Conservation (phyloP, 2,113 vertebrate species). For the Microtus pennsylvanicus region DNA sequence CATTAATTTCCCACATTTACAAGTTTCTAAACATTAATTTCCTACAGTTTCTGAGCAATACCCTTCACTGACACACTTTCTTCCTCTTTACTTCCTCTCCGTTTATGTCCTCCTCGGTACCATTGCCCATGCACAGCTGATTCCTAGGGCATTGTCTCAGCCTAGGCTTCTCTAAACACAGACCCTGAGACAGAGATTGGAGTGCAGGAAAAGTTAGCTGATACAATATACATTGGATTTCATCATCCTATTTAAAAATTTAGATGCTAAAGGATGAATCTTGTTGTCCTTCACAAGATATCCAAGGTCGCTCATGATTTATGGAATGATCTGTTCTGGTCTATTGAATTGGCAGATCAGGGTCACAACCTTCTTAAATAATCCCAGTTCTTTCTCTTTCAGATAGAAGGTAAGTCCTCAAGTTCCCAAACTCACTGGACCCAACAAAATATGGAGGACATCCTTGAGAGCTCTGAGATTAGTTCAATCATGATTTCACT, state of each 20-base stretch:
- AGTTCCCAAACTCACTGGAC: not conserved
- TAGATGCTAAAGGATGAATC: not conserved
- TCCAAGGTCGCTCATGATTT: not conserved
- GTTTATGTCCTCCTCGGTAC: not conserved
- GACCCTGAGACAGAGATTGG: not conserved
- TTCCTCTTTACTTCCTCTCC: not conserved
- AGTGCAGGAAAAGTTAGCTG: not conserved
- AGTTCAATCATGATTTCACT: not conserved
- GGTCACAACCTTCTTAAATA: not conserved
- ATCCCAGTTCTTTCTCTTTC: not conserved
- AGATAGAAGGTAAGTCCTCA: not conserved
- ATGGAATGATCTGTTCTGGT: not conserved
- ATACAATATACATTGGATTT: constrained; percentile 20
- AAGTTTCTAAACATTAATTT: no score
- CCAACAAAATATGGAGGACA: not conserved
- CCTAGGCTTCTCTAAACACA: not conserved
- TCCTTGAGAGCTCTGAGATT: not conserved
- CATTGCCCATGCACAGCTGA: not conserved
- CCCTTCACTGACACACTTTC: not conserved
- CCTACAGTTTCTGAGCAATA: not conserved
- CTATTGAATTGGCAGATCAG: not conserved
- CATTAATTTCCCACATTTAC: not conserved
- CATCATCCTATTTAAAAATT: constrained; percentile 16
- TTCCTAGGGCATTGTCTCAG: not conserved
- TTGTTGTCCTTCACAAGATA: not conserved